A percentile compares a stretch with the other conserved stretches of the same genome.
Conservation (phyloP, 2,797 vertebrate genomes). For the Fringilla coelebs region DNA sequence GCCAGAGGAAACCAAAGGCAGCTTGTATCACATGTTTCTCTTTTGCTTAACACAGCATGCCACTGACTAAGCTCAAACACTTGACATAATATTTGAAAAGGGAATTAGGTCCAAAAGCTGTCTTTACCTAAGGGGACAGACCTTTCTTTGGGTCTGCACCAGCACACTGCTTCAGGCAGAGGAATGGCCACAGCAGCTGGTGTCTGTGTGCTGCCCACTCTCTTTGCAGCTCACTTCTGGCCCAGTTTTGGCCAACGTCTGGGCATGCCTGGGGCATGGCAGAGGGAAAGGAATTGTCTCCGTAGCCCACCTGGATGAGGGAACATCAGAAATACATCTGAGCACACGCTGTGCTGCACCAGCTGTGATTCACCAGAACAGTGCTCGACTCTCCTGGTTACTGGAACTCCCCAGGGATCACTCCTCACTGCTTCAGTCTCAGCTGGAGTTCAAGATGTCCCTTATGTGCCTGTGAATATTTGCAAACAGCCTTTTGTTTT, state of each 20-base stretch:
- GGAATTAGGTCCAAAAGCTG: background rate
- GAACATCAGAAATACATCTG: background rate
- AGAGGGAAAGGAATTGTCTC: background rate
- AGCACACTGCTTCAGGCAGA: background rate
- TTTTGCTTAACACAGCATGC: background rate
- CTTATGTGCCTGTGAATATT: background rate
- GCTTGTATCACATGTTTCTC: accelerated
- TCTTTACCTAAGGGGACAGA: background rate
- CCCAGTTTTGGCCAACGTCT: background rate
- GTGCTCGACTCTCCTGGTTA: background rate
- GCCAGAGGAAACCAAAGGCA: background rate
- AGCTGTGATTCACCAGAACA: background rate
- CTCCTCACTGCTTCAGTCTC: background rate
- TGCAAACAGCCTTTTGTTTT: background rate
- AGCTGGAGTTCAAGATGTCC: background rate
- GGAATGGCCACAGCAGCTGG: too few species aligned
- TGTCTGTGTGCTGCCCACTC: background rate
- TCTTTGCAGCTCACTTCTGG: background rate
- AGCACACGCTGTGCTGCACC: background rate
- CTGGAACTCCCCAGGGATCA: background rate
- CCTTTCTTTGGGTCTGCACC: background rate
- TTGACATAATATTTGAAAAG: background rate
- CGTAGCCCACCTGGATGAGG: background rate
- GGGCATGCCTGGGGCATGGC: background rate
- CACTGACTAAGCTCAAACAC: background rate